These are phyloP conservation scores for Zoanthus sociatus DNA, from an alignment of 92 coral and sea anemone species.

Conservation along the genomic window DNA sequence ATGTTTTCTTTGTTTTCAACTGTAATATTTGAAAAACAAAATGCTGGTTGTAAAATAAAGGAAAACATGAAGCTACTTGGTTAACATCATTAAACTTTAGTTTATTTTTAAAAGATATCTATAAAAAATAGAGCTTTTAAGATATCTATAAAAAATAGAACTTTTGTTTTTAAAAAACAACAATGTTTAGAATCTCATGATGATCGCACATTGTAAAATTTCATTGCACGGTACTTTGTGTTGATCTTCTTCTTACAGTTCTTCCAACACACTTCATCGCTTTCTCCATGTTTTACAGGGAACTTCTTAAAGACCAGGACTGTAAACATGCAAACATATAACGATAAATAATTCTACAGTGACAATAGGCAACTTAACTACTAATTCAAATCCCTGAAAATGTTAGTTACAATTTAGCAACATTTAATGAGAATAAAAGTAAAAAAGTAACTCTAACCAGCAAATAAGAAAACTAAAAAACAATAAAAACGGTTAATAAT, in stretches of 20 bases:
- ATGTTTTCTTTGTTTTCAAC: too few relatives aligned
- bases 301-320: conserved; percentile 20
- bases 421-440: not conserved
- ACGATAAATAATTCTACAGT: not conserved
- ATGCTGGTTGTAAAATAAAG: too few relatives aligned
- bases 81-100: too few relatives aligned
- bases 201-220: conserved; percentile 9
- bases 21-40: too few relatives aligned
- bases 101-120: too few relatives aligned
- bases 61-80: too few relatives aligned
- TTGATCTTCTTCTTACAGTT: conserved; percentile 12
- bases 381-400: not conserved
- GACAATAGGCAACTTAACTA: not conserved
- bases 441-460: not conserved
- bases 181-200: not conserved
- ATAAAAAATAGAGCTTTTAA: too few relatives aligned
- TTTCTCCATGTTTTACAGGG: not conserved
- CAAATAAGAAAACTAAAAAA: not conserved
- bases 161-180: too few relatives aligned
- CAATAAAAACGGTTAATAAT: not conserved
- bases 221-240: conserved; percentile 5
- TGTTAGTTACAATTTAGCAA: not conserved
- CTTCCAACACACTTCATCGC: conserved; percentile 16
- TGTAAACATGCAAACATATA: conserved; percentile 1
- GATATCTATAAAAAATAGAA: too few relatives aligned